Evolutionary conservation across 1,140 invertebrate genomes (phyloP), one percentile per base, ranked within the genome.

Genomic region (Ditylenchus dipsaci): DNA sequence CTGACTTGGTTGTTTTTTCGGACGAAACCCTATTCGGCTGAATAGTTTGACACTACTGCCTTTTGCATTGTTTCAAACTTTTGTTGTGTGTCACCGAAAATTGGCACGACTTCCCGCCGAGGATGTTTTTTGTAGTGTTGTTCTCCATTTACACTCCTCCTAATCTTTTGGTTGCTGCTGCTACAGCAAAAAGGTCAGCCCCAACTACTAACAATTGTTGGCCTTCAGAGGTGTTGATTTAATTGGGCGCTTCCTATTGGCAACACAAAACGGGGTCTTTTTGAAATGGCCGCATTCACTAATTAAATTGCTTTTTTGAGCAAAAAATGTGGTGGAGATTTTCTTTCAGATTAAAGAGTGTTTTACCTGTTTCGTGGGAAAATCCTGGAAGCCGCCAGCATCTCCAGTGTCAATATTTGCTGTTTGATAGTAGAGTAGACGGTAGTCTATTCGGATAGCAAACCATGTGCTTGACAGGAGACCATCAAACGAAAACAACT

Each of bases 281-380:
- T 53, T 21, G n/a, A 17, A 53, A 19, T 21, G n/a, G 3, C 49
- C 23, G n/a, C 49, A 5, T 21, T 15, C 49, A 21, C 23, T 53
- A 53, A 53, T 26, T 53, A 7, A 53, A 53, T 26, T 53, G 49
- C 49, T 17, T 21, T 45, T 53, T 53, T 53, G 49, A 53, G 49
- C 15, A 53, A 53, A n/a, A n/a, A 53, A 26, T 21, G 15, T 3
- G 49, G 23, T 53, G 3, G 23, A 19, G 3, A 26, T 19, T 21
- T 53, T 53, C 15, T 53, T 21, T 21, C 3, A 3, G n/a, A 17
- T 53, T 53, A 17, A 5, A 26, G 49, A 53, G 15, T 3, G 15
- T 53, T 53, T 53, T 71, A 74, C 72, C 72, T 74, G 72, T 53
- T 74, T 74, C 26, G 72, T 74, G 23, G 68, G 47, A 53, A 75